Evolutionary conservation across 2,113 vertebrate genomes (phyloP), one percentile per base, ranked within the genome.

Genomic region (Perca flavescens): DNA sequence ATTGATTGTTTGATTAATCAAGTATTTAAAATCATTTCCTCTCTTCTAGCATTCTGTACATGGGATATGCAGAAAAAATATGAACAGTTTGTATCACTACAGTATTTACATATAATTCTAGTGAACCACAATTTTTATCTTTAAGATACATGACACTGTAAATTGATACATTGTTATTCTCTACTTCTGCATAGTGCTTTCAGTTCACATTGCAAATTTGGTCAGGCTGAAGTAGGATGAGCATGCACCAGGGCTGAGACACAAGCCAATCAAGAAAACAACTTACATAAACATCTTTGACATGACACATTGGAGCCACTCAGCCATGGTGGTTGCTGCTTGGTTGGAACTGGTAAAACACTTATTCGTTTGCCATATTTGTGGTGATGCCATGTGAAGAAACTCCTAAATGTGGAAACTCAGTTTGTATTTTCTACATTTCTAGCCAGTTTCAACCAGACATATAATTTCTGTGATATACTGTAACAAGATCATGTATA

Each of bases 81-180:
- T 71, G 36, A 82, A 82, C 74, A 88, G 28, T 86, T 87, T 82
- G n/a, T 83, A 77, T 80, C 79, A 87, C 80, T 89, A 88, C 84
- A 88, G 82, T 92, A 94, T 94, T 86, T 92, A 92, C 90, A 93
- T 74, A 79, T 47, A 40, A 77, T 60, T 62, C n/a, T 53, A 58
- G 79, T 79, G 56, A 84, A 86, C 57, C 78, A 86, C 74, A 83
- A 64, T 72, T 74, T 86, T 74, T 66, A 62, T 86, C 77, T 80
- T 64, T 68, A 76, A 64, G 53, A 86, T 85, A 89, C 61, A 91
- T 50, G 17, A 80, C 66, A 78, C 40, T 31, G 31, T 85, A 81
- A 36, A 84, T 25, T 64, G 40, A 79, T 68, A 21, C 15, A 14
- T 49, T 52, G 21, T 58, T 52, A 57, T 78, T 62, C 47, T 74